A percentile compares a stretch with the other conserved stretches of the same genome.
Evolutionary conservation across 2,797 vertebrate species (phyloP).

Genomic region (Gouania willdenowi): DNA sequence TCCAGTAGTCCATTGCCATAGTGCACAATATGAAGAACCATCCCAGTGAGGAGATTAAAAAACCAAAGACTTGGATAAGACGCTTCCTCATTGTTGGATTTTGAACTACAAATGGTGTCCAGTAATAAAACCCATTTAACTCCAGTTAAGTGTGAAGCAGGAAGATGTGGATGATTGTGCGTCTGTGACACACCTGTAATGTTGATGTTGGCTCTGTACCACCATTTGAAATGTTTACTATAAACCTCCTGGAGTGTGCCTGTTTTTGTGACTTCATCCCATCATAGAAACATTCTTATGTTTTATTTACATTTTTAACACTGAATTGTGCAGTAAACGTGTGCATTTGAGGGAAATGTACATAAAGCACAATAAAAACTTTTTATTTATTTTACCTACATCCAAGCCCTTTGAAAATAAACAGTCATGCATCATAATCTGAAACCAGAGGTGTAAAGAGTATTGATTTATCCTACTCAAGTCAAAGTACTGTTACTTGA

Average conservation of each 20-base stretch:
- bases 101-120: too few relatives aligned
- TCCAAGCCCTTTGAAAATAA: too few relatives aligned
- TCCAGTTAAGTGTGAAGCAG: background rate
- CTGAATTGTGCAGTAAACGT: too few relatives aligned
- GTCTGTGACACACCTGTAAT: conserved; percentile 11
- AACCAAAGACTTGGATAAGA: conserved; percentile 70
- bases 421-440: too few relatives aligned
- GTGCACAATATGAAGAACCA: conserved; percentile 75
- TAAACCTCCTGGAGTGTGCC: conserved; percentile 51
- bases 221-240: conserved; percentile 61
- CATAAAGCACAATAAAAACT: too few relatives aligned
- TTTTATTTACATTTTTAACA: background rate
- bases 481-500: too few relatives aligned
- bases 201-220: conserved; percentile 44
- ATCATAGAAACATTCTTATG: background rate
- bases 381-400: too few relatives aligned
- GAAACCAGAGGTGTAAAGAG: too few relatives aligned
- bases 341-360: too few relatives aligned
- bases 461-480: too few relatives aligned
- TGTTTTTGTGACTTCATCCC: background rate
- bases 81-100: conserved; percentile 67
- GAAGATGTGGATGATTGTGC: background rate
- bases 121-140: background rate
- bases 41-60: conserved; percentile 69
- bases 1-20: conserved; percentile 77